These are phyloP conservation scores for Oppia nitens DNA, from an alignment of 1,140 invertebrate genomes.

Conservation along the genomic window DNA sequence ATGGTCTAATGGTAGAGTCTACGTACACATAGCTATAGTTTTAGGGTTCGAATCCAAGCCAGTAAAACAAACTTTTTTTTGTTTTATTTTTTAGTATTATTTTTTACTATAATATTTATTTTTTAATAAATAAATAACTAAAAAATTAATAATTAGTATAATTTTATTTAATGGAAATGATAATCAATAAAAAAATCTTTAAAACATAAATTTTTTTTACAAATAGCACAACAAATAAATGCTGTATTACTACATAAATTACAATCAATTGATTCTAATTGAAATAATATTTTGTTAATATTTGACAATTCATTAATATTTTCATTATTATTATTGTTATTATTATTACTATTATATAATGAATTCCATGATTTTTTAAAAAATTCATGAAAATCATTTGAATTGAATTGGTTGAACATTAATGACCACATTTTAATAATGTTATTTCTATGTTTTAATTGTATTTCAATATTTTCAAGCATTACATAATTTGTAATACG, in stretches of 20 bases:
- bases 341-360: not conserved
- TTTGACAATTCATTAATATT: not conserved
- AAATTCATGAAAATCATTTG: not conserved
- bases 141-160: too few relatives aligned
- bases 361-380: not conserved
- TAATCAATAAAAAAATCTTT: not conserved
- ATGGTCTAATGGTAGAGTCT: too few relatives aligned
- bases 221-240: not conserved
- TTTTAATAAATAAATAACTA: too few relatives aligned
- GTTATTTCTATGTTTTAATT: not conserved
- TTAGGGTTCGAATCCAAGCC: too few relatives aligned
- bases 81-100: too few relatives aligned
- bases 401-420: constrained; percentile 2
- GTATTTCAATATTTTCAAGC: not conserved
- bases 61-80: too few relatives aligned
- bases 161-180: not conserved
- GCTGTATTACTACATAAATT: not conserved
- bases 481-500: not conserved
- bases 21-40: too few relatives aligned
- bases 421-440: constrained; percentile 2
- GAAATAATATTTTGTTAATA: not conserved
- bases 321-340: too few relatives aligned
- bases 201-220: not conserved
- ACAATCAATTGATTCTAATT: not conserved
- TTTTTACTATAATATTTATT: too few relatives aligned